Evolutionary conservation across 2,888 invertebrate species (phyloP).

Genomic region (Athalia circularis): DNA sequence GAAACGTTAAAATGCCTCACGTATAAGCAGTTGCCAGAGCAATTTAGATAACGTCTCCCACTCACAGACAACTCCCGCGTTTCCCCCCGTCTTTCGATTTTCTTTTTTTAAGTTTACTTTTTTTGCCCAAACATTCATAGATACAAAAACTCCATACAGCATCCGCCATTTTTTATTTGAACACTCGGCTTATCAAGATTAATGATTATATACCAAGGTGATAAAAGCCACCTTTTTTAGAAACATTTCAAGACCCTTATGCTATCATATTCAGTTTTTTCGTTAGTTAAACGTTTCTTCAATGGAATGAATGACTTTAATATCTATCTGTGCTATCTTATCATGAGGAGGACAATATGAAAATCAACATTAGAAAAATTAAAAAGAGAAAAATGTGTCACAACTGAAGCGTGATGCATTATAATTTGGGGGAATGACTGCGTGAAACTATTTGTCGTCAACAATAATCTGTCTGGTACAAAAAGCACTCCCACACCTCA

Average conservation of each 20-base stretch:
- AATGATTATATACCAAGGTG: too few relatives aligned
- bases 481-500: neutral
- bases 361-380: neutral
- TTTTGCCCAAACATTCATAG: neutral
- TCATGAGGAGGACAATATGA: slow-evolving; percentile 20
- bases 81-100: too few relatives aligned
- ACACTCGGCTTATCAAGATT: neutral
- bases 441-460: slow-evolving; percentile 5
- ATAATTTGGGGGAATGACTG: slow-evolving; percentile 41
- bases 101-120: neutral
- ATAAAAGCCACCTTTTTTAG: too few relatives aligned
- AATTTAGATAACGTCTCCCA: neutral
- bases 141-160: neutral
- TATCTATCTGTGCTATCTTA: slow-evolving; percentile 17
- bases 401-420: slow-evolving; percentile 2
- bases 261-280: too few relatives aligned
- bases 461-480: slow-evolving; percentile 8
- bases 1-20: neutral
- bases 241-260: too few relatives aligned
- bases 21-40: neutral
- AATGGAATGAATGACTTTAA: slow-evolving; percentile 8
- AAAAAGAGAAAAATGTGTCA: slow-evolving; percentile 17
- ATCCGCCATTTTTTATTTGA: neutral
- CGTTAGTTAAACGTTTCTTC: neutral
- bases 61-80: too few relatives aligned